Percentiles rank a stretch among this genome's conserved stretches.
Conservation (phyloP, 2,113 vertebrate species). For the Lucifuga dentata region DNA sequence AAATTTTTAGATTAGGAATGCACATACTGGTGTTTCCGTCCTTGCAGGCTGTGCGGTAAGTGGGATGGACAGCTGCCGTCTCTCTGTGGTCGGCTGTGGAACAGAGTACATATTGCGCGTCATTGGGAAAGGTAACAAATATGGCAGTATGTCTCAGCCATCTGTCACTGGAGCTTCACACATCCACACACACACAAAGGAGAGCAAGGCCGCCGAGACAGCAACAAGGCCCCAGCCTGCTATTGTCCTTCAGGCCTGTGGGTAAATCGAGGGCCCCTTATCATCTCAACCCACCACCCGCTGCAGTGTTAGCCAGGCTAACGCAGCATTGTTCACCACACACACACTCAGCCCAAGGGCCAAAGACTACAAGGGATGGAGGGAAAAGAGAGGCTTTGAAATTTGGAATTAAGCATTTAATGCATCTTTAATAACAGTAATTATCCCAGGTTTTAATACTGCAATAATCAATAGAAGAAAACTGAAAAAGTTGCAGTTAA, state of each 20-base stretch:
- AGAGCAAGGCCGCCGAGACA: slow-evolving; percentile 72
- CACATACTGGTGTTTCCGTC: background rate
- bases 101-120: slow-evolving; percentile 90
- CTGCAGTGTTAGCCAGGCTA: slow-evolving; percentile 31
- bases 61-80: slow-evolving; percentile 88
- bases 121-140: slow-evolving; percentile 91
- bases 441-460: background rate
- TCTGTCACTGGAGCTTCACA: slow-evolving; percentile 88
- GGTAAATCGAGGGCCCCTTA: slow-evolving; percentile 68
- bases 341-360: slow-evolving; percentile 12
- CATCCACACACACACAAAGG: slow-evolving; percentile 82
- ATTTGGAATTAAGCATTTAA: slow-evolving; percentile 8
- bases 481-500: background rate
- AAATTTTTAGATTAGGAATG: background rate
- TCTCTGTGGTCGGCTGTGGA: slow-evolving; percentile 86
- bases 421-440: background rate
- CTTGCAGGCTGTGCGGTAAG: slow-evolving; percentile 34
- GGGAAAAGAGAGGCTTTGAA: background rate
- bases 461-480: background rate
- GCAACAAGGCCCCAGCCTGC: slow-evolving; percentile 67
- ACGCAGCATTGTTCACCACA: slow-evolving; percentile 39
- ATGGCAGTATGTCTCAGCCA: slow-evolving; percentile 88
- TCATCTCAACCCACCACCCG: slow-evolving; percentile 36
- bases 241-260: slow-evolving; percentile 76
- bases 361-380: background rate